Base-by-base conservation (phyloP, 2,888 invertebrate genomes). In the Noctua janthe region DNA sequence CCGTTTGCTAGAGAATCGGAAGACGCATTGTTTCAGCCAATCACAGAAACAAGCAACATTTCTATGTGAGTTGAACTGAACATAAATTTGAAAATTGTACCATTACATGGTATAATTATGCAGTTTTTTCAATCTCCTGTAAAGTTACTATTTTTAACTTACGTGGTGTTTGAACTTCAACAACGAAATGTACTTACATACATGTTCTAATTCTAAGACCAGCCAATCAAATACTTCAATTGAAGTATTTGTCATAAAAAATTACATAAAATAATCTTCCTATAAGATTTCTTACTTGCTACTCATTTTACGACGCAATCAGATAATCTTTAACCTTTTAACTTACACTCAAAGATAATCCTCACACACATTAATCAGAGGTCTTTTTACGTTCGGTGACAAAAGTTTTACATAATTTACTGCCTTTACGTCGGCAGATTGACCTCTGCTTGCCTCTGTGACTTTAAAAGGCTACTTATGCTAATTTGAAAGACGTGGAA, bases 381-480 rank as follows among this genome's bases (percentile, higher is more conserved):
- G 29, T 76, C 73, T 74, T 29, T 64, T 69, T 66, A 83, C n/a
- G 67, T 54, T 29, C 39, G 54, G 69, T 86, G 85, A 85, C 85
- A 85, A 87, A 79, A 76, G 11, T 70, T 59, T 69, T 43, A 43
- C n/a, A 69, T 69, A 73, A 84, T 87, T 80, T 76, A 84, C 11
- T 29, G 67, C 77, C 62, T 73, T 6, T 54, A 71, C 23, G 70
- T 73, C 49, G 56, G 59, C 29, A 71, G 59, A 56, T 64, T 80
- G 84, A 86, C 87, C 87, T 87, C 47, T 76, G 43, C 17, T 39
- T 54, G 59, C 72, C 75, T 73, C 59, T 62, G 20, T 29, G 67
- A 39, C 59, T 83, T 11, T 83, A 71, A 84, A 80, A 76, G 77
- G 80, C 80, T 11, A 78, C 56, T 76, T 87, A 85, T 84, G 84